Evolutionary conservation across 1,140 invertebrate genomes (phyloP).

Genomic region (Micrasema minimum): DNA sequence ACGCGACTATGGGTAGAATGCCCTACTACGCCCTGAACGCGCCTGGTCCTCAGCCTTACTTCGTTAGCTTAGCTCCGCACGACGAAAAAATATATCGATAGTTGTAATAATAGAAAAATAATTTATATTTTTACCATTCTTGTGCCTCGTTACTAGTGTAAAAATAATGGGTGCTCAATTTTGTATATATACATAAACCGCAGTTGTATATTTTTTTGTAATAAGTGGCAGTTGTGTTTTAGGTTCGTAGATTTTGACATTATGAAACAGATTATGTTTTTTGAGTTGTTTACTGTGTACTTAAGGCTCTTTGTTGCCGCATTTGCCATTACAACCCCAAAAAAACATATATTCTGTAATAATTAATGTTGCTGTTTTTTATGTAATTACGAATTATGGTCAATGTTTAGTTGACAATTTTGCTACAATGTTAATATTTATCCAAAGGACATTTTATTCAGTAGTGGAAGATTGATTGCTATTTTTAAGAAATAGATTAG

Average conservation of each 20-base stretch:
- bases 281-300: no score
- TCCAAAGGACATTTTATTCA: constrained; percentile 5
- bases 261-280: no score
- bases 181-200: no score
- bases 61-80: constrained; percentile 66
- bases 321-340: no score
- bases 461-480: background rate
- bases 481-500: background rate
- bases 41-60: constrained; percentile 62
- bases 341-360: no score
- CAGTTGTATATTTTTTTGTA: no score
- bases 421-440: no score
- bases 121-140: no score
- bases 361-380: background rate
- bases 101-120: constrained; percentile 1
- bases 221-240: background rate
- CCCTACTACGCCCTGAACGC: constrained; percentile 59
- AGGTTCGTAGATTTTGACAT: no score
- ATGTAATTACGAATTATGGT: background rate
- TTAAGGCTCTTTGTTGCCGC: no score
- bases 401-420: constrained; percentile 1
- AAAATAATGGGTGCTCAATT: no score
- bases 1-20: constrained; percentile 62
- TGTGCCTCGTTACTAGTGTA: no score
- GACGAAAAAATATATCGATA: constrained; percentile 68